phyloP scores from a whole-genome alignment of 2,888 invertebrate species.

The Dioctria linearis region DNA sequence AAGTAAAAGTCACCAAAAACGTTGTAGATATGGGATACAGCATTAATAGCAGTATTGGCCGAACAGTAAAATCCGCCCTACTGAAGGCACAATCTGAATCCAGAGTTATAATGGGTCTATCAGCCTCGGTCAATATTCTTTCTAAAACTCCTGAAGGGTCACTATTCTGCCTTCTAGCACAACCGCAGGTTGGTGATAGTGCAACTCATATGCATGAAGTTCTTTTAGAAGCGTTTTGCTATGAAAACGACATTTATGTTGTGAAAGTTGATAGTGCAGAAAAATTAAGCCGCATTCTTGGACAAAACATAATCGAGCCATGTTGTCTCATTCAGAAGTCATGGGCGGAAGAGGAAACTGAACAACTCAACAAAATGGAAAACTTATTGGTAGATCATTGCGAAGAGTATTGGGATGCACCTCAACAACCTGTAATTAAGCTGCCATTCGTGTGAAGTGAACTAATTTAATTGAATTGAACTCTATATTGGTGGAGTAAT shows the following conservation, averaged over 20 bases:
- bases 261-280: conserved; percentile 77
- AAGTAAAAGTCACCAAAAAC: conserved; percentile 56
- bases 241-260: conserved; percentile 83
- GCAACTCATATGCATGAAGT: conserved; percentile 86
- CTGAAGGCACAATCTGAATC: conserved; percentile 68
- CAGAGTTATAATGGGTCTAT: conserved; percentile 69
- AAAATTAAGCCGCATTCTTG: conserved; percentile 72
- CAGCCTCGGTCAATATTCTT: conserved; percentile 68
- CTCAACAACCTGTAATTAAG: conserved; percentile 77
- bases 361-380: conserved; percentile 76
- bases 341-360: conserved; percentile 73
- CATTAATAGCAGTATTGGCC: conserved; percentile 65
- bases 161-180: conserved; percentile 80
- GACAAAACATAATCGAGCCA: conserved; percentile 73
- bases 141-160: conserved; percentile 73
- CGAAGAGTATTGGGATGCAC: conserved; percentile 77
- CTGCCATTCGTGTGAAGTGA: conserved; percentile 76
- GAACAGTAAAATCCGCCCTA: conserved; percentile 67
- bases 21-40: conserved; percentile 63
- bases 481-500: conserved; percentile 52
- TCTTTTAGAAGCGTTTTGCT: conserved; percentile 83
- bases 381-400: conserved; percentile 78
- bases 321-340: conserved; percentile 71
- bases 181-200: conserved; percentile 79
- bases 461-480: background rate